Percentiles rank a stretch among this genome's conserved stretches.
phyloP scores from a whole-genome alignment of 2,113 vertebrate genomes.

The Cygnus atratus region DNA sequence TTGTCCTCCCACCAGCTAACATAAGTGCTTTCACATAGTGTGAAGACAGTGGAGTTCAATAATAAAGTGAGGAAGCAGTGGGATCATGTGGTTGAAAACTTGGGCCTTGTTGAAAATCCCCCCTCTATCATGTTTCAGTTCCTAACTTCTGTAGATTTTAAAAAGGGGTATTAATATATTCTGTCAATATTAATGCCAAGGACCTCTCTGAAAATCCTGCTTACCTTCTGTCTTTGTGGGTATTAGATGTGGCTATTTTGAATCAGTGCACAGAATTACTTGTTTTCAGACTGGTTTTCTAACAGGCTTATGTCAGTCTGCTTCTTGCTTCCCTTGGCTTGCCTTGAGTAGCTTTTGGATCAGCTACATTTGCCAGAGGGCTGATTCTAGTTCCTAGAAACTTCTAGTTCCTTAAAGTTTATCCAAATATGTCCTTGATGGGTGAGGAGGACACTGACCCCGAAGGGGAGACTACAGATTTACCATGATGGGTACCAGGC shows the following conservation, averaged over 20 bases:
- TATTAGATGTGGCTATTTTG: background rate
- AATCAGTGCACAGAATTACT: background rate
- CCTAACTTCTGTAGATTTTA: background rate
- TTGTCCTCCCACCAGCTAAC: background rate
- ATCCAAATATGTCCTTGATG: background rate
- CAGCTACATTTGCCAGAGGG: background rate
- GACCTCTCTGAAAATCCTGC: background rate
- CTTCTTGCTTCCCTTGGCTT: background rate
- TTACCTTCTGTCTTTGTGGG: background rate
- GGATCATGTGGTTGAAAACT: background rate
- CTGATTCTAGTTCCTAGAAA: background rate
- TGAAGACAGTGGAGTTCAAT: background rate
- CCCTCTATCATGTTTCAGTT: background rate
- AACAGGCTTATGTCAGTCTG: background rate
- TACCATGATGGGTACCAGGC: background rate
- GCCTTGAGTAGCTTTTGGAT: background rate
- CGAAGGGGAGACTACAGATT: background rate
- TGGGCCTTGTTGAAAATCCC: background rate
- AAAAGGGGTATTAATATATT: background rate
- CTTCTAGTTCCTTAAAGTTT: background rate
- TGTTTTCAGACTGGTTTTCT: background rate
- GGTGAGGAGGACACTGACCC: background rate
- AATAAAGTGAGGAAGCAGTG: background rate
- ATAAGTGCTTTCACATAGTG: background rate
- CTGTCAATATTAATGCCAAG: background rate